phyloP scores from a whole-genome alignment of 1,140 invertebrate species.

The Magallana ariakensis region DNA sequence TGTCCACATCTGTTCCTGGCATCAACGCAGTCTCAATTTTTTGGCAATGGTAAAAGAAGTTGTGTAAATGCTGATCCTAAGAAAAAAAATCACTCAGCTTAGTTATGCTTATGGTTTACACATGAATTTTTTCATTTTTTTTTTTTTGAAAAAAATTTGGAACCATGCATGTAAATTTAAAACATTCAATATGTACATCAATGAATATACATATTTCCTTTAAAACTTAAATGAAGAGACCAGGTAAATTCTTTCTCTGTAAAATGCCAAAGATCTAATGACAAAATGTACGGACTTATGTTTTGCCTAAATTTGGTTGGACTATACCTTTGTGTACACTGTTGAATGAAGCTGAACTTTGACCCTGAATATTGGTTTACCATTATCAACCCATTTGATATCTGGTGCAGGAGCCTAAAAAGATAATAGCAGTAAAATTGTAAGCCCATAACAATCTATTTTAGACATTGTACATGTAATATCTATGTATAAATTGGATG shows the following conservation, averaged over 20 bases:
- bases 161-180: no score
- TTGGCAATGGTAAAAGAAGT: conserved; percentile 86
- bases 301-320: no score
- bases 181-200: no score
- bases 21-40: conserved; percentile 82
- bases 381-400: conserved; percentile 94
- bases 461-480: no score
- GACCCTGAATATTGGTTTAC: conserved; percentile 92
- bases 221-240: not conserved
- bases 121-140: no score
- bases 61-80: conserved; percentile 90
- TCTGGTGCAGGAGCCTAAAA: conserved; percentile 92
- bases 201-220: no score
- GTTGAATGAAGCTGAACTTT: conserved; percentile 91
- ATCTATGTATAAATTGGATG: no score
- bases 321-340: conserved; percentile 85
- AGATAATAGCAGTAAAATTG: not conserved
- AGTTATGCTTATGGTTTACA: no score
- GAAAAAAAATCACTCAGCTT: conserved; percentile 29
- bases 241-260: not conserved
- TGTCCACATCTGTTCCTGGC: conserved; percentile 85
- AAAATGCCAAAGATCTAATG: not conserved
- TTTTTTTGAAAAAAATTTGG: no score
- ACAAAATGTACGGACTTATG: no score
- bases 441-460: no score